Base-by-base conservation (phyloP, 2,113 vertebrate genomes). In the Polyodon spathula region DNA sequence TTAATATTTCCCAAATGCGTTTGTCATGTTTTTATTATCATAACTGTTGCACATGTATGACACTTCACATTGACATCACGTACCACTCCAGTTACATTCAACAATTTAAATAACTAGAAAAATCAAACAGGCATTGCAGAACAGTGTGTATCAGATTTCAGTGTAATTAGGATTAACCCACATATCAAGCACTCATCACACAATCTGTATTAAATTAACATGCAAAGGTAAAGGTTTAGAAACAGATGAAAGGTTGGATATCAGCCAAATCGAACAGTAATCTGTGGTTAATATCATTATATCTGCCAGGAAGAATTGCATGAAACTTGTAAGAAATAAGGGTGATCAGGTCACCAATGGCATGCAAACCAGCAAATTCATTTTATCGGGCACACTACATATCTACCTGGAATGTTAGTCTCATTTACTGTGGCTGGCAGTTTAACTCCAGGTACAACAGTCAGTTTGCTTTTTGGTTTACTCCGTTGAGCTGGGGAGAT, bases 401-500 rank as follows among this genome's bases (percentile, higher is more conserved):
- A 52, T 57, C 59, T 66, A 66, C 50, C 65, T 58, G 51, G 54
- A 54, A 40, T 10, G 37, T 54, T 39, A 67, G 40, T 27, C 37
- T 63, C 56, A 63, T 60, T 63, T 46, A 55, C 57, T 55, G 58
- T 52, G 59, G 59, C 50, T 56, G 62, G 57, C 53, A 68, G 60
- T 52, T 59, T 68, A 60, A 54, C 38, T 61, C 56, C 66, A 43
- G 61, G 62, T 39, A 64, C 46, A 59, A 66, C 39, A 16, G 60
- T 58, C 55, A 66, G 62, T 60, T 60, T 63, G 48, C 66, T 66
- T 59, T 27, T 46, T 61, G 59, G 64, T 57, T 51, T 66, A 59
- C 41, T 70, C 64, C 60, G 64, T 40, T 63, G 70, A 72, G 67
- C 70, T 74, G 66, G 63, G 57, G 53, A 72, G 54, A 63, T 65